Conservation (phyloP, 1,140 invertebrate genomes). For the Sminthurides bifidus region DNA sequence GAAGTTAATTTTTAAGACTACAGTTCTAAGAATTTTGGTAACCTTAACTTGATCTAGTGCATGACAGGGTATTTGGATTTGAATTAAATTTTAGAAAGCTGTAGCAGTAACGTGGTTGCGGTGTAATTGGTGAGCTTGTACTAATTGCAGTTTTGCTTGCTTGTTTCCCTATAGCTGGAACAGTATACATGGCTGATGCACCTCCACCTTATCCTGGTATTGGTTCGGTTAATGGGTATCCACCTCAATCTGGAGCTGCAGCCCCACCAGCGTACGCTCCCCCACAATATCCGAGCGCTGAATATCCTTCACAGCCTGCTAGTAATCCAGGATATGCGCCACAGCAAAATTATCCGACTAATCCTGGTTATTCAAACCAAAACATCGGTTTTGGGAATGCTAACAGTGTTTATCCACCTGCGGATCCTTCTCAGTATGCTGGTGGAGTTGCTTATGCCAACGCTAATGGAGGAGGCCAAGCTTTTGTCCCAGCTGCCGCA, state of each 20-base stretch:
- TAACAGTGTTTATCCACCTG: background rate
- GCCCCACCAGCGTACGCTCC: background rate
- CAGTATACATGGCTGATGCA: slow-evolving; percentile 77
- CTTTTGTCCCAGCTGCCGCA: slow-evolving; percentile 13
- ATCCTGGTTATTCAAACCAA: background rate
- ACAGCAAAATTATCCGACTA: slow-evolving; percentile 11
- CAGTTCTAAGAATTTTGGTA: background rate
- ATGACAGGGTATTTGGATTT: background rate
- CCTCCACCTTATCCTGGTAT: slow-evolving; percentile 62
- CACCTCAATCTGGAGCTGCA: background rate
- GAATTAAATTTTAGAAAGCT: background rate
- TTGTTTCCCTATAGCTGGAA: slow-evolving; percentile 53
- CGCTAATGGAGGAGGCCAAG: slow-evolving; percentile 7
- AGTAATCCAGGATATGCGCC: slow-evolving; percentile 2
- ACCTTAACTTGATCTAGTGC: background rate
- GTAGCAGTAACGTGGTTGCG: background rate
- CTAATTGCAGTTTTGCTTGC: slow-evolving; percentile 1
- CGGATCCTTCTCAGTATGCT: background rate
- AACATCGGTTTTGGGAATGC: background rate
- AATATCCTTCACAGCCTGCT: background rate
- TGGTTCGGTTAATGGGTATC: background rate
- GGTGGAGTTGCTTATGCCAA: slow-evolving; percentile 15
- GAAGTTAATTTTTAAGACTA: background rate
- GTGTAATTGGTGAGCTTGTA: background rate
- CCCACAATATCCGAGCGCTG: background rate